Conservation (phyloP, 2,113 vertebrate genomes). For the Leiothrix lutea region DNA sequence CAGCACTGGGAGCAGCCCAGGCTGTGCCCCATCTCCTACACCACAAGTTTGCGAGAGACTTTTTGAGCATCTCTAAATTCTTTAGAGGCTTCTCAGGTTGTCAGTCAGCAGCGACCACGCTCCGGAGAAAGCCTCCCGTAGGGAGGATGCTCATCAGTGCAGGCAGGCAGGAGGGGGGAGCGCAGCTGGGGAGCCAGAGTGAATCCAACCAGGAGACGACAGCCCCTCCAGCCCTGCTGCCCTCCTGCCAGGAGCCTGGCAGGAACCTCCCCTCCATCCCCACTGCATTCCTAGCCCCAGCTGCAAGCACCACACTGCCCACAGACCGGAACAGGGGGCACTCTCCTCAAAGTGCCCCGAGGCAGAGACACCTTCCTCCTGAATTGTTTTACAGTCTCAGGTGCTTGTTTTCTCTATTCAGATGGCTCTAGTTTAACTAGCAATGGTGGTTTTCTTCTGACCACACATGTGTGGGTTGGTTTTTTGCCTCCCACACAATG, state of each 20-base stretch:
- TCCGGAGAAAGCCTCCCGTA: background rate
- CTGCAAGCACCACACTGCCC: background rate
- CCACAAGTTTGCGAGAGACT: background rate
- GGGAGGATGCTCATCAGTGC: constrained; percentile 31
- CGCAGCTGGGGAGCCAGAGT: background rate
- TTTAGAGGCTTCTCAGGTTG: constrained; percentile 21
- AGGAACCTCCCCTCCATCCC: background rate
- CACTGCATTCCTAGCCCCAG: accelerated
- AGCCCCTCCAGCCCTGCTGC: background rate
- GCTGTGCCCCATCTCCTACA: background rate
- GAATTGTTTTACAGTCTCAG: background rate
- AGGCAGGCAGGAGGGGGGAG: background rate
- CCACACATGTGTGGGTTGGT: accelerated
- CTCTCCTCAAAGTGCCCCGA: background rate
- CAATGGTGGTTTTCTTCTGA: background rate
- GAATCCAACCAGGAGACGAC: background rate
- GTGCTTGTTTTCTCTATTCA: background rate
- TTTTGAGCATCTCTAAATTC: background rate
- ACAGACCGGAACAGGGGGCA: accelerated
- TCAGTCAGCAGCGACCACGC: constrained; percentile 7
- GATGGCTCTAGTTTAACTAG: background rate
- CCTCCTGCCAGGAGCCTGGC: background rate
- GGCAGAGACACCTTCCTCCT: background rate
- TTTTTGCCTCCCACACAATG: background rate
- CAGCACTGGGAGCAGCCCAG: background rate